Percentiles rank a stretch among this genome's conserved stretches.
phyloP scores from a whole-genome alignment of 2,797 vertebrate genomes.

The Danio albolineatus region DNA sequence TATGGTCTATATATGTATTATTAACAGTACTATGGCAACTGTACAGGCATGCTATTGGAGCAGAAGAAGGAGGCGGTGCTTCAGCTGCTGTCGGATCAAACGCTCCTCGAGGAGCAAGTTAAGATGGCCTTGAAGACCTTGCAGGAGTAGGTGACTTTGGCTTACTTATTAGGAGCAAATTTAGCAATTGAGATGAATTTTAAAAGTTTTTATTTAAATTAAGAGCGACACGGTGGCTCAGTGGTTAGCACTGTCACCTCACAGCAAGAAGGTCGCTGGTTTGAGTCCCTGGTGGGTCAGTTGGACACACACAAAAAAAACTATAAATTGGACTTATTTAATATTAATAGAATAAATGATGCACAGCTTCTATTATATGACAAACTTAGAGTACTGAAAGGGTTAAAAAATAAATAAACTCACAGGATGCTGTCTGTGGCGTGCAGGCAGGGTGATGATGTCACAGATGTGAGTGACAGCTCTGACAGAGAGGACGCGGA shows the following conservation, averaged over 20 bases:
- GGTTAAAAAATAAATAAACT: not conserved
- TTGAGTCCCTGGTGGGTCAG: too few relatives aligned
- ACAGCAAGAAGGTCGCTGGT: too few relatives aligned
- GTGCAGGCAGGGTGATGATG: conserved; percentile 68
- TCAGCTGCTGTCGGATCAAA: conserved; percentile 75
- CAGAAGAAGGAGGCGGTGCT: conserved; percentile 77
- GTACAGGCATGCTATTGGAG: conserved; percentile 83
- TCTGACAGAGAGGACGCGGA: conserved; percentile 78
- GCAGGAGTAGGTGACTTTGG: conserved; percentile 69
- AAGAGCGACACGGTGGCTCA: too few relatives aligned
- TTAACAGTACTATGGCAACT: conserved; percentile 4
- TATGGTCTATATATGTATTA: not conserved
- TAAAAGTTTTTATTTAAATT: too few relatives aligned
- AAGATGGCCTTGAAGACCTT: conserved; percentile 76
- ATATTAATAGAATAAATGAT: too few relatives aligned
- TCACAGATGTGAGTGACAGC: conserved; percentile 68
- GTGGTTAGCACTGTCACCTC: too few relatives aligned
- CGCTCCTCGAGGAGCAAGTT: conserved; percentile 77
- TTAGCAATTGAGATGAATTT: not conserved
- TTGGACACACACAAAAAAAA: not conserved
- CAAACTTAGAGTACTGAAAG: not conserved
- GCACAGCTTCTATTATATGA: not conserved
- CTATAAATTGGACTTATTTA: not conserved
- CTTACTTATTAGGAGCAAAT: not conserved
- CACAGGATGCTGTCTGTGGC: not conserved